Base-by-base conservation (phyloP, 2,888 invertebrate species). In the Eupeodes latifasciatus region DNA sequence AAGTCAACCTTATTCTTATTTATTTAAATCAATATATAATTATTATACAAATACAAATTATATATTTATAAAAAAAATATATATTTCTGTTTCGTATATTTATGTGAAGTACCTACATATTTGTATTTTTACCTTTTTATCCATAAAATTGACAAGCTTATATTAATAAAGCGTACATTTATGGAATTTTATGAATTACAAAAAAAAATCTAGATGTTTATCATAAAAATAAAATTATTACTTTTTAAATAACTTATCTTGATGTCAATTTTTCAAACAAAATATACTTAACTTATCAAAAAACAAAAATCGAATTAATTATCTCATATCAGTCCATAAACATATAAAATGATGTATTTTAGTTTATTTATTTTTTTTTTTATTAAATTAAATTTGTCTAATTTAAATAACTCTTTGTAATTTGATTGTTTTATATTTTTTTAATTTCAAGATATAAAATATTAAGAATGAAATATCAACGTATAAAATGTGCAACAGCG, bases 141-240 rank as follows among this genome's bases (percentile, higher is more conserved):
- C 53, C 78, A 75, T 64, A 64, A 40, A 40, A 80, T 76, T 66
- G 53, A 19, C 19, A 27, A 27, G 2, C 27, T 69, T 55, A 9
- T 55, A 27, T 69, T 27, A n/a, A 59, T 66, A 53, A 62, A 49
- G 6, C 16, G 7, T 81, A 77, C 16, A 55, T 71, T 72, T 44
- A 72, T 72, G 72, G 47, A 71, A 34, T 79, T 85, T 74, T 57
- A 78, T 79, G 57, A 82, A 79, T 57, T 71, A 40, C 40, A 51
- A 71, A 55, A 71, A 71, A 67, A 57, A 53, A 87, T 88, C 84
- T 88, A 78, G 81, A 81, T 88, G 88, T 88, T 62, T 80, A 77
- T 80, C 66, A 49, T 71, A 61, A 51, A 47, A 81, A 14, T 51
- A 34, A 47, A 57, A 64, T 64, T 55, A 64, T 76, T 44, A 61